These are phyloP conservation scores for Brachyhypopomus occidentalis DNA, from an alignment of 2,113 vertebrate species.

Conservation along the genomic window DNA sequence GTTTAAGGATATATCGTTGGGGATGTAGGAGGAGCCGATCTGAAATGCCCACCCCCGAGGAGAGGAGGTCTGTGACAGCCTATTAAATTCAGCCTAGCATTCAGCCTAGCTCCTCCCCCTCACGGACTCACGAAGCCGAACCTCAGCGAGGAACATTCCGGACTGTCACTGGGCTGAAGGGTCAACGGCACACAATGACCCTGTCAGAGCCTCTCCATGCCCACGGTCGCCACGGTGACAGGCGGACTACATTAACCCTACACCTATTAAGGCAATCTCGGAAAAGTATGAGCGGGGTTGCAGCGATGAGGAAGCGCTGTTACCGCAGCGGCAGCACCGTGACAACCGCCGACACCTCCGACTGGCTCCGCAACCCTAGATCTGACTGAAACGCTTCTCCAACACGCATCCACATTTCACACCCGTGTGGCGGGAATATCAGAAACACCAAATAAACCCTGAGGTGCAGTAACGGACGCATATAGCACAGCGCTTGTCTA, in stretches of 20 bases:
- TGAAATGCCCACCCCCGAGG: conserved; percentile 40
- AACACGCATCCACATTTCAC: too few species aligned
- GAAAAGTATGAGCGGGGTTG: conserved; percentile 33
- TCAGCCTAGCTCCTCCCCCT: conserved; percentile 10
- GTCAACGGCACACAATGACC: conserved; percentile 34
- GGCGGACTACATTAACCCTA: conserved; percentile 31
- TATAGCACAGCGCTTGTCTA: too few species aligned
- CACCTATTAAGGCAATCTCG: conserved; percentile 31
- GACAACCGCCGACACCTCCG: conserved; percentile 16
- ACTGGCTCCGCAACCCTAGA: neutral
- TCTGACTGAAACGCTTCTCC: too few species aligned
- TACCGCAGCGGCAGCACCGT: conserved; percentile 7
- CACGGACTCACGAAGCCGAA: neutral
- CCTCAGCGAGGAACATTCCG: conserved; percentile 36
- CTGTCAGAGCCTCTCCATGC: conserved; percentile 39
- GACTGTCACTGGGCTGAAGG: conserved; percentile 48
- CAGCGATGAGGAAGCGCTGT: conserved; percentile 28
- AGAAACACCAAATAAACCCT: too few species aligned
- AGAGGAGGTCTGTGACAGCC: conserved; percentile 1
- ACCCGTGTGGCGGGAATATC: too few species aligned
- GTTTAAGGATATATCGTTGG: too few species aligned
- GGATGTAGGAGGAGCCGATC: conserved; percentile 13
- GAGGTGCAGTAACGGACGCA: too few species aligned
- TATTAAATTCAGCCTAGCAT: conserved; percentile 37
- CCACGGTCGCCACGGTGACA: conserved; percentile 10